Percentiles rank a stretch among this genome's conserved stretches.
Conservation (phyloP, 2,888 invertebrate species). For the Lasioglossum pauxillum region DNA sequence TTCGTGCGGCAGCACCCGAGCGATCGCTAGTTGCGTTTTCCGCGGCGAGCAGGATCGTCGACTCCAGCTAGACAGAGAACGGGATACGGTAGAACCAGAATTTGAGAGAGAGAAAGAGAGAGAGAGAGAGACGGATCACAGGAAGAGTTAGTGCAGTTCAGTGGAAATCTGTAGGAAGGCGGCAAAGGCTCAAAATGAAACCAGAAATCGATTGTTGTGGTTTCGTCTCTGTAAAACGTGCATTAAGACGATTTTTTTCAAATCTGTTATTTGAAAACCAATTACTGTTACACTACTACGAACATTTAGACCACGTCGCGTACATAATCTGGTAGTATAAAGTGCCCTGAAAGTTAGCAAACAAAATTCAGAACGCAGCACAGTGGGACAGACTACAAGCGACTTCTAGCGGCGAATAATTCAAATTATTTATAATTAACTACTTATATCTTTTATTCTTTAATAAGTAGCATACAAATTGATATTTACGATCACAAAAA, state of each 20-base stretch:
- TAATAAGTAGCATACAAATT: no score
- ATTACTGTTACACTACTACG: no score
- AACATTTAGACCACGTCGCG: no score
- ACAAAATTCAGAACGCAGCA: not conserved
- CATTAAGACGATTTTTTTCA: no score
- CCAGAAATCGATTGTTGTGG: not conserved
- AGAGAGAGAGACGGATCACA: not conserved
- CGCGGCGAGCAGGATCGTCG: conserved; percentile 29
- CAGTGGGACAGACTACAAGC: no score
- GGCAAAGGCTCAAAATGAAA: not conserved
- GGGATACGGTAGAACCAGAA: not conserved
- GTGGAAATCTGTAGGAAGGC: not conserved
- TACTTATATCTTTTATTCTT: no score
- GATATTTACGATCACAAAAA: no score
- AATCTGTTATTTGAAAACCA: no score
- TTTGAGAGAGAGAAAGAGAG: not conserved
- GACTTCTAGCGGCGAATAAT: no score
- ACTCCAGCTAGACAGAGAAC: not conserved
- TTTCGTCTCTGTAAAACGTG: not conserved
- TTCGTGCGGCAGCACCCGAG: conserved; percentile 77
- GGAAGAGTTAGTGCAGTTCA: not conserved
- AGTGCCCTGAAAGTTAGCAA: not conserved
- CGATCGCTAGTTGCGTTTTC: conserved; percentile 59
- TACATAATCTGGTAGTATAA: no score
- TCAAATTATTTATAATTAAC: no score